Base-by-base conservation (phyloP, 2,888 invertebrate genomes). In the Xylota sylvarum region DNA sequence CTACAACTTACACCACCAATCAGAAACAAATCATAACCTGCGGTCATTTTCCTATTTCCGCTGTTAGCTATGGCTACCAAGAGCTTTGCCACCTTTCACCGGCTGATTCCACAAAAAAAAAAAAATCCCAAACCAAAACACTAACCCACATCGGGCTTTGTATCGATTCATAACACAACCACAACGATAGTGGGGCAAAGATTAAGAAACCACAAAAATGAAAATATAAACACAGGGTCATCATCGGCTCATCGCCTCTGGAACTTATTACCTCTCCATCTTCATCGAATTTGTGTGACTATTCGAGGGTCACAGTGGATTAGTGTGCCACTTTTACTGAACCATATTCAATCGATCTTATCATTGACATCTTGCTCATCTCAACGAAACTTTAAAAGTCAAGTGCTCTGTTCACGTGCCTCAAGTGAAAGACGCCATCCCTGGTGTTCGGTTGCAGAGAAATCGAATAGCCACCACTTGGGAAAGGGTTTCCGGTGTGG, bases 251-350 rank as follows among this genome's bases (percentile, higher is more conserved):
- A 79, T 56, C 46, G 78, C 78, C 46, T 46, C 30, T 69, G 76
- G 55, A 60, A 27, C 60, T 50, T 40, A 60, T 69, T 46, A 48
- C 40, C 17, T 58, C 30, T 65, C 9, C 14, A 60, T 60, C 37
- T 10, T 30, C 14, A 67, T n/a, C 19, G 43, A 6, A 17, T 10
- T 17, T 60, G 40, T 67, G 40, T 56, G 65, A 17, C 40, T 60
- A 19, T 65, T 23, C 19, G 73, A 84, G 73, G 83, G 83, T 79
- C 83, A 79, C 9, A 19, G 37, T 10, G 37, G 50, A 69, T 62
- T 64, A 67, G 30, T 79, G 83, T 55, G 40, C 67, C 55, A 83
- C 83, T 79, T 83, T 73, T 73, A 69, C 60, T 5, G 5, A 43
- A 52, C 32, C 10, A 35, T 35, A 35, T 35, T 80, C 50, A 9